These are phyloP conservation scores for Darevskia nairensis DNA, from an alignment of 2,797 vertebrate species.

Conservation along the genomic window DNA sequence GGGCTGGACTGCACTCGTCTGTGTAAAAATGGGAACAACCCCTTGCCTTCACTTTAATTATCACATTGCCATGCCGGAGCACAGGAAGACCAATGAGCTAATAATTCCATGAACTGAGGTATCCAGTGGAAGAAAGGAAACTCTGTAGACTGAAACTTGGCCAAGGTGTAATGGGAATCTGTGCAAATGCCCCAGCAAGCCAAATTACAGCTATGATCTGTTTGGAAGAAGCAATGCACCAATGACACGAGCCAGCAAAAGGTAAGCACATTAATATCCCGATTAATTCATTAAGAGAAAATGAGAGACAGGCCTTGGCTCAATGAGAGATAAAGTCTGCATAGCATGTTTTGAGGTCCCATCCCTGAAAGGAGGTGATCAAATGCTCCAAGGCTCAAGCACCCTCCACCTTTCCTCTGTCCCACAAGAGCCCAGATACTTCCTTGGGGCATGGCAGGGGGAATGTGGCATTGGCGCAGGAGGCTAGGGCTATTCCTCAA, in stretches of 20 bases:
- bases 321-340: too few relatives aligned
- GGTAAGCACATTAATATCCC: not conserved
- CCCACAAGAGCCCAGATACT: too few relatives aligned
- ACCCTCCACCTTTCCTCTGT: too few relatives aligned
- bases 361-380: too few relatives aligned
- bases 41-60: not conserved
- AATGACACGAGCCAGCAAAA: not conserved
- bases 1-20: too few relatives aligned
- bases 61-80: not conserved
- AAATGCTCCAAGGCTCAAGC: too few relatives aligned
- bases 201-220: not conserved
- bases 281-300: not conserved
- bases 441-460: too few relatives aligned
- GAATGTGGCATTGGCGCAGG: too few relatives aligned
- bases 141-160: not conserved
- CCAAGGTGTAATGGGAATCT: not conserved
- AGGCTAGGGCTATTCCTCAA: too few relatives aligned
- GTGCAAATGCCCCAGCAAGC: not conserved
- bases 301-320: not conserved
- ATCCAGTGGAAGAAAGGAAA: not conserved
- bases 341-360: too few relatives aligned
- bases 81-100: not conserved
- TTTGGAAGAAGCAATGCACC: not conserved
- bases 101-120: not conserved
- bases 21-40: too few relatives aligned